Percentiles rank a stretch among this genome's conserved stretches.
Conservation (phyloP, 2,113 vertebrate species). For the Serinus canaria region DNA sequence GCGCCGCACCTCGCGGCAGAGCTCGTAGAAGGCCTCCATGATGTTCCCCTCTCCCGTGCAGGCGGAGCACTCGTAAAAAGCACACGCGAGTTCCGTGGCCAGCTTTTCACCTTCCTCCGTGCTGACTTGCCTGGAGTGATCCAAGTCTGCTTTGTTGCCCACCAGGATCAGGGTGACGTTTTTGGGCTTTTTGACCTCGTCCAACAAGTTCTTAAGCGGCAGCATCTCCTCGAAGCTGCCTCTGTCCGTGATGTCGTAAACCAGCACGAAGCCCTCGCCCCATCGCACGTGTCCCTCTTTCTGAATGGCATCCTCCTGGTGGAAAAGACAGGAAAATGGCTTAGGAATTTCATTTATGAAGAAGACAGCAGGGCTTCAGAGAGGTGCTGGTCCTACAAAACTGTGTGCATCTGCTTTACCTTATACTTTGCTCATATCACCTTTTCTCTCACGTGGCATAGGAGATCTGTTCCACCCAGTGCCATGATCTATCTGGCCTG, state of each 20-base stretch:
- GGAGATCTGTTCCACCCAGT: neutral
- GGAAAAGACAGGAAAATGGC: neutral
- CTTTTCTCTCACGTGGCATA: neutral
- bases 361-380: neutral
- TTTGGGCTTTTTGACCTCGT: constrained; percentile 94
- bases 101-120: constrained; percentile 94
- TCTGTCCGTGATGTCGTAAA: constrained; percentile 96
- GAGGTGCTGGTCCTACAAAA: neutral
- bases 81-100: constrained; percentile 91
- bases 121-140: constrained; percentile 90
- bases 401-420: neutral
- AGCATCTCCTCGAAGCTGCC: constrained; percentile 94
- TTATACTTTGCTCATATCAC: accelerated
- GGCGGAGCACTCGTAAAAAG: constrained; percentile 97
- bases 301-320: constrained; percentile 91
- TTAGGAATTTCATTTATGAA: neutral
- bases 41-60: constrained; percentile 89
- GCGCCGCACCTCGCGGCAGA: constrained; percentile 90
- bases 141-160: constrained; percentile 96
- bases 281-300: constrained; percentile 93
- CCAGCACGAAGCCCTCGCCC: constrained; percentile 93
- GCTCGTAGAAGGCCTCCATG: constrained; percentile 91
- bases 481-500: neutral
- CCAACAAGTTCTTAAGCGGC: constrained; percentile 86
- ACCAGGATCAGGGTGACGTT: constrained; percentile 92